phyloP scores from a whole-genome alignment of 2,888 invertebrate genomes.

The Latrodectus elegans region DNA sequence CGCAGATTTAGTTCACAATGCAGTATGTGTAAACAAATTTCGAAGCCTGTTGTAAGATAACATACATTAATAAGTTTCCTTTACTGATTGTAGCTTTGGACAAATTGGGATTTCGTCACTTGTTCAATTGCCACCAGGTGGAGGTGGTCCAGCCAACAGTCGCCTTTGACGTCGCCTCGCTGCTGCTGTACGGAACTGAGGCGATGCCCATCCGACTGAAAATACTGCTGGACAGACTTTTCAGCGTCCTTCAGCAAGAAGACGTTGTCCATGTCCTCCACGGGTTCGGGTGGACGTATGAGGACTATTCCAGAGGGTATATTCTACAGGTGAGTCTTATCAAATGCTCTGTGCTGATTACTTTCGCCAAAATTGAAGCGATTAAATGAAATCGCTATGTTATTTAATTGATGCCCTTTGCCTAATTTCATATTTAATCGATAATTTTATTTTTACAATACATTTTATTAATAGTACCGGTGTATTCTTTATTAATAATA shows the following conservation, averaged over 20 bases:
- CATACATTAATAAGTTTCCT: too few relatives aligned
- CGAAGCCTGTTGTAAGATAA: too few relatives aligned
- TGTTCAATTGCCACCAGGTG: conserved; percentile 73
- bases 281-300: conserved; percentile 86
- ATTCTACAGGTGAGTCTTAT: conserved; percentile 81
- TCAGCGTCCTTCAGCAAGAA: conserved; percentile 83
- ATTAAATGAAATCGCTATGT: too few relatives aligned
- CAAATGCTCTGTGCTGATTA: not conserved
- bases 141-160: conserved; percentile 73
- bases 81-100: conserved; percentile 73
- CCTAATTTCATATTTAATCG: too few relatives aligned
- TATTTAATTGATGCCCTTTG: too few relatives aligned
- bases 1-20: too few relatives aligned
- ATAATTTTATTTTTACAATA: too few relatives aligned
- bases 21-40: too few relatives aligned
- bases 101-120: conserved; percentile 75
- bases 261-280: conserved; percentile 84
- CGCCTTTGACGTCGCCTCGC: conserved; percentile 85
- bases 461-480: too few relatives aligned
- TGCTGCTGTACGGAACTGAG: conserved; percentile 85
- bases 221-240: conserved; percentile 84
- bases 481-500: too few relatives aligned
- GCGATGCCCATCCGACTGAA: conserved; percentile 84
- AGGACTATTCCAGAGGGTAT: conserved; percentile 85
- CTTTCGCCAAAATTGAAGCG: not conserved